Base-by-base conservation (phyloP, 2,797 vertebrate species). In the Phylloscopus collybita region DNA sequence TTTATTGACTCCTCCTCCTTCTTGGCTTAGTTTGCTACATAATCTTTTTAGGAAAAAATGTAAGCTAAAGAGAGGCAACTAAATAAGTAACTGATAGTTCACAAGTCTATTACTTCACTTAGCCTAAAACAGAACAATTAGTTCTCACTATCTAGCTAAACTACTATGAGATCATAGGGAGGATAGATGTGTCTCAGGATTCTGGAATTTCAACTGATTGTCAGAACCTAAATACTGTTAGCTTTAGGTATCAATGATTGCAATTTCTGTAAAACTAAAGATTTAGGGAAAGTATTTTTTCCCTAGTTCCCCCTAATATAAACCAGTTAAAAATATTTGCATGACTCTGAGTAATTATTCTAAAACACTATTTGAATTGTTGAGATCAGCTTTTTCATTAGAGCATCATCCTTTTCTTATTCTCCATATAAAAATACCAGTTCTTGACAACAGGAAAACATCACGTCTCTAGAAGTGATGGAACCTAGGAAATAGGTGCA, bases 371-470 rank as follows among this genome's bases (percentile, higher is more conserved):
- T 11, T 11, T 6, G 20, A 62, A 29, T 26, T 74, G 23, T 50
- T 16, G 34, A 25, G 54, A 36, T 71, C 2, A 38, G 5, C 16
- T 71, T 70, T 80, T 27, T 18, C 19, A 59, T 50, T 47, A 59
- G 18, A 42, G 3, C 10, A 66, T 54, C 14, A 84, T 93, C 38
- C 86, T 89, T 84, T 96, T 78, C 38, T 95, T 66, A 22, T 79
- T 62, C 25, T 80, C 50, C 15, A 34, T 69, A 59, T 82, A 85
- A 88, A 92, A 94, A 93, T 88, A 83, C n/a, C 8, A 78, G 64
- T 53, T 95, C 21, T 76, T 95, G 49, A 84, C 95, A 90, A 90
- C 64, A 66, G 61, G 90, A 82, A 95, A 90, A 72, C 7, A 65
- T 83, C 30, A 12, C 27, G 11, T 50, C 20, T 42, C 23, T 23